Evolutionary conservation across 2,888 invertebrate genomes (phyloP).

Genomic region (Sialis lutaria): DNA sequence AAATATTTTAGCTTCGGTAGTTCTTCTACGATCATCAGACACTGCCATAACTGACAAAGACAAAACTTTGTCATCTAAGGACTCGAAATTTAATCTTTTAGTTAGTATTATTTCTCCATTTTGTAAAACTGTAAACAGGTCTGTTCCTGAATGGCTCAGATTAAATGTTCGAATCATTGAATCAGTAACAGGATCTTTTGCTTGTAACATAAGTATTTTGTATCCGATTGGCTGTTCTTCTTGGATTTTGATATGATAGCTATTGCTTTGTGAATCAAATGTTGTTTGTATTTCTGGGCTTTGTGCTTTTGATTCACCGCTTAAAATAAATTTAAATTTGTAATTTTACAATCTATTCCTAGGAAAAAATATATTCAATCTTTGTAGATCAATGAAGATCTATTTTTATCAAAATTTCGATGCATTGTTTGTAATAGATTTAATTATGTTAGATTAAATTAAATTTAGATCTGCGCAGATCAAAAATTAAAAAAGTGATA

Average conservation of each 20-base stretch:
- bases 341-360: too few relatives aligned
- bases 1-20: conserved; percentile 47
- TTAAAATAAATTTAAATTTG: too few relatives aligned
- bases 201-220: conserved; percentile 46
- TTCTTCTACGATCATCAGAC: conserved; percentile 32
- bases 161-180: conserved; percentile 41
- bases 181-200: conserved; percentile 51
- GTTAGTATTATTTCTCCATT: conserved; percentile 60
- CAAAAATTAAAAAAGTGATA: not conserved
- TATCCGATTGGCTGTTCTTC: conserved; percentile 65
- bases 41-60: conserved; percentile 38
- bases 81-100: conserved; percentile 62
- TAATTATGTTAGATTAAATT: too few relatives aligned
- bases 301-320: not conserved
- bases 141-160: conserved; percentile 34
- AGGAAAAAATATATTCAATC: too few relatives aligned
- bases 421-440: too few relatives aligned
- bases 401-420: too few relatives aligned
- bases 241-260: conserved; percentile 35
- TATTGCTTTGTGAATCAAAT: not conserved
- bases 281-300: not conserved
- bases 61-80: conserved; percentile 37
- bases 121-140: conserved; percentile 39
- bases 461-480: not conserved
- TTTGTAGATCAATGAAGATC: too few relatives aligned